Base-by-base conservation (phyloP, 2,888 invertebrate genomes). In the Patella caerulea region DNA sequence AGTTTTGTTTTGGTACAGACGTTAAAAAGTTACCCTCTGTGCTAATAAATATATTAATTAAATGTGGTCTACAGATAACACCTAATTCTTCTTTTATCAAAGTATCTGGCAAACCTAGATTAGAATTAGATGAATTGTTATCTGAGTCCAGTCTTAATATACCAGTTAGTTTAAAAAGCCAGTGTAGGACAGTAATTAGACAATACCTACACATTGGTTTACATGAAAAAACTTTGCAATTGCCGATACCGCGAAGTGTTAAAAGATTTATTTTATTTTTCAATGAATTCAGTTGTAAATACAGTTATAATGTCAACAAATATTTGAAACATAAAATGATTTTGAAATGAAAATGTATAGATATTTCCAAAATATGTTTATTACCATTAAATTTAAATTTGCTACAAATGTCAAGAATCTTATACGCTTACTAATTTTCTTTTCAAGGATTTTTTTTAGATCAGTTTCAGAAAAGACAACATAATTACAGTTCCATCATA, bases 221-320 rank as follows among this genome's bases (percentile, higher is more conserved):
- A 19, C 24, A 19, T 65, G 65, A 65, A 24, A 65, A 65, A 24
- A 65, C 24, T 65, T 65, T 24, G 2, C 7, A 12, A 24, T 11
- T 65, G 19, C 65, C 65, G 11, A 11, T 65, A 15, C 65, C 65
- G 17, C 19, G 65, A 65, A 24, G 19, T 65, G 24, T 65, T 65
- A 65, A 65, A 15, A 65, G 14, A 14, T 65, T 24, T 65, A 19
- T 65, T 65, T 19, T 65, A 24, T 65, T 65, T 65, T 65, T 65
- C 24, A 24, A 65, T 65, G 65, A 24, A 24, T 65, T 65, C 19
- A 14, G 24, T 19, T 24, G 19, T 24, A 65, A 24, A 65, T 65
- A 65, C 24, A 65, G 65, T 65, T 65, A 65, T 65, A 65, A 65
- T 65, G 65, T 65, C 24, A 65, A 65, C 65, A 65, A 65, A 24